Evolutionary conservation across 2,888 invertebrate species (phyloP), one percentile per base, ranked within the genome.

Genomic region (Nemurella pictetii): DNA sequence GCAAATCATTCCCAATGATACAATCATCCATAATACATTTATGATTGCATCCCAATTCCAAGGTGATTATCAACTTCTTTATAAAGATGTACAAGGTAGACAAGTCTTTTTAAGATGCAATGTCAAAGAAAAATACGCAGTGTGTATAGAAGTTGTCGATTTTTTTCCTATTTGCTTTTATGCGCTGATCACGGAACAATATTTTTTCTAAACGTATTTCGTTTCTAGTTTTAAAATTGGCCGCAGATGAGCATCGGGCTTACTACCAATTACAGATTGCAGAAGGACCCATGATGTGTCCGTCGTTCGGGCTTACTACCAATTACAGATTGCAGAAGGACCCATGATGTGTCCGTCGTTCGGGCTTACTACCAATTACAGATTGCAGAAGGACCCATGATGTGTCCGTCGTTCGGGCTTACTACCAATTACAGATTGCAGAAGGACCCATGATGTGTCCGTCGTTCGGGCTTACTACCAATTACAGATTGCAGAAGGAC

Each of bases 31-130:
- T 55, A 55, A 55, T 55, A 55, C 9, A 55, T 20, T 55, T 12
- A 55, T 55, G 9, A 55, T 55, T 55, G 55, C 55, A 55, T 55
- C 55, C 55, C 55, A 55, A 75, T 75, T 78, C 28, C 78, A 78
- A 78, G 78, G 78, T 78, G 78, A 78, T 78, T 27, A 30, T 28
- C 2, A 75, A 26, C 28, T 75, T 78, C 75, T 28, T 75, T 27
- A 78, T 78, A 78, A 78, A 78, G 78, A 78, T 30, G 78, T 78
- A 29, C 78, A 78, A 78, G 78, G 78, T 30, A 78, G 78, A 78
- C 78, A 4, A 30, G 29, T 78, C 75, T 75, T 27, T 26, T 75
- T 75, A 7, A 4, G 27, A 75, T 75, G 75, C 75, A 28, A 75
- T 28, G 75, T 75, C 27, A 75, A 75, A 75, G 27, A 75, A 26